phyloP scores from a whole-genome alignment of 2,797 vertebrate species.

The Gymnothorax reevesii region DNA sequence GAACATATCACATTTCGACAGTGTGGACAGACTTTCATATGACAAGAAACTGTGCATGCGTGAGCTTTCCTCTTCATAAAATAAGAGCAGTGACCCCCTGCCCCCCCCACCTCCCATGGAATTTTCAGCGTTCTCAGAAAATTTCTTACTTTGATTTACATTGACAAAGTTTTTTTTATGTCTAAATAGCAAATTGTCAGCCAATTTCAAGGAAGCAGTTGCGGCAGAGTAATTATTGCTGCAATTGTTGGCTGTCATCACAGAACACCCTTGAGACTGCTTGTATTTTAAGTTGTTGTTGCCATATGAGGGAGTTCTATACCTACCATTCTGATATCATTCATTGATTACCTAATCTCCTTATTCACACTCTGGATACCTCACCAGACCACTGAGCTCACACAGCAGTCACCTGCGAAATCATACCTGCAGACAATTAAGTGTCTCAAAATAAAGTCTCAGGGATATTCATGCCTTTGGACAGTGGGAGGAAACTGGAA shows the following conservation, averaged over 20 bases:
- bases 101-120: neutral
- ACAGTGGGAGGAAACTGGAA: no score
- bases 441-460: no score
- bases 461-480: no score
- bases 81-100: neutral
- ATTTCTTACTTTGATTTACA: neutral
- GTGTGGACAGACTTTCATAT: neutral
- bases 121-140: neutral
- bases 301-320: neutral
- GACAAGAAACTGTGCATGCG: conserved; percentile 3
- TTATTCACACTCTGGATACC: no score
- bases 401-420: no score
- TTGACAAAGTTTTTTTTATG: neutral
- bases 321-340: no score
- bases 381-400: no score
- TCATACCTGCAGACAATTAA: no score
- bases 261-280: no score
- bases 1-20: conserved; percentile 39
- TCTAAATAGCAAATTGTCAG: neutral
- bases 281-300: neutral
- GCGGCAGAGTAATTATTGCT: neutral
- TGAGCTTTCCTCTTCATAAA: neutral
- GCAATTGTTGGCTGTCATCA: neutral
- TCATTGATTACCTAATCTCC: no score
- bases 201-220: neutral